Evolutionary conservation across 30 jellyfish, hydroid and myxozoan genomes (phyloP), one percentile per base, ranked within the genome.

Genomic region (Pseudorhiza aurosa): DNA sequence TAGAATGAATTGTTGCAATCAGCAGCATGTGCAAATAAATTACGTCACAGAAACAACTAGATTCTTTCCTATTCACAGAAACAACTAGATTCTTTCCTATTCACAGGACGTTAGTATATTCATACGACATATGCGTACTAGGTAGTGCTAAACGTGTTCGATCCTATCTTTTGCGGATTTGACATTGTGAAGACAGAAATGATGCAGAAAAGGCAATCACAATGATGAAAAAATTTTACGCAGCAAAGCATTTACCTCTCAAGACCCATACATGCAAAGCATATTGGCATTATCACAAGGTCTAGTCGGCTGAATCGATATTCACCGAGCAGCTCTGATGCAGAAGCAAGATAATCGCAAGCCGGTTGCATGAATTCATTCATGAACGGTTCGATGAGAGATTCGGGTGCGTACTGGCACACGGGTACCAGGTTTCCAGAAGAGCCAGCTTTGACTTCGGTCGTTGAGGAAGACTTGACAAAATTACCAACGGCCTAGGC

Each of bases 221-320:
- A n/a, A n/a, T n/a, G n/a, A n/a, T n/a, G n/a, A n/a, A n/a, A n/a
- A n/a, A n/a, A n/a, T n/a, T n/a, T n/a, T n/a, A 19, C 4, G 42
- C 19, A 22, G 74, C 29, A 26, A 58, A n/a, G 7, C 17, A 58
- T 63, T 4, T 59, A 59, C 97, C 97, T 90, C 31, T 83, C 85
- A 8, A 90, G 84, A 11, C 97, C 97, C 88, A 90, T 79, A 68
- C 97, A 90, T 1, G 97, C 97, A 28, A 90, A 90, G 44, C 90
- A 46, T 22, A 85, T 35, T 12, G 97, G 97, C 97, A 90, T 82
- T 65, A 90, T 8, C 22, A 90, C 96, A 19, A 90, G 82, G 58
- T 90, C 97, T 18, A 90, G 82, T 33, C 97, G 45, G 25, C 80
- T 36, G 70, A 90, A 90, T 2, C 96, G 97, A 36, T 90, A 90